Conservation (phyloP, 1,140 invertebrate genomes). For the Aplysia californica region DNA sequence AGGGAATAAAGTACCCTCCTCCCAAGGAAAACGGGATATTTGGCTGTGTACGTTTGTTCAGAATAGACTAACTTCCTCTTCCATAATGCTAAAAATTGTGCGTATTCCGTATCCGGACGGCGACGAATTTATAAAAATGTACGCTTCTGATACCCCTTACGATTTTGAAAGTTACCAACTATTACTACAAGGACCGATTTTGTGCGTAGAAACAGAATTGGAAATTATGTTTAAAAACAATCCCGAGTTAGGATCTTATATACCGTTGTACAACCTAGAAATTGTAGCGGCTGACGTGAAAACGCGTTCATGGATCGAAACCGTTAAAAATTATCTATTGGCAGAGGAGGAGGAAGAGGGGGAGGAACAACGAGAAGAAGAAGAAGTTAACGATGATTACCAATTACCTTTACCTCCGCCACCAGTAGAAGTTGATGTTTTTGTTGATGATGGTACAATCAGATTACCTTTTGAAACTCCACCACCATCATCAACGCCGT, state of each 20-base stretch:
- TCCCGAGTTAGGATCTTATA: neutral
- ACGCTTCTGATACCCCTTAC: neutral
- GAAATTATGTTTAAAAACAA: neutral
- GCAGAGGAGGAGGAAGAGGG: no score
- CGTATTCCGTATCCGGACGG: neutral
- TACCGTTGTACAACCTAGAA: neutral
- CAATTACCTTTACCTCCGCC: neutral
- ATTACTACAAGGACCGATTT: neutral
- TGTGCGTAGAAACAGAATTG: neutral
- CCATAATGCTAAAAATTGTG: constrained; percentile 22
- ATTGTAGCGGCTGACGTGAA: neutral
- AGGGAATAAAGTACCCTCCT: no score
- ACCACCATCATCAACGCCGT: no score
- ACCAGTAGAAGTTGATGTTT: neutral
- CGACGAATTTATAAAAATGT: neutral
- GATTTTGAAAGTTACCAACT: neutral
- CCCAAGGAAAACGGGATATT: no score
- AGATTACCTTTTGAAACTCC: neutral
- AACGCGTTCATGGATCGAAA: neutral
- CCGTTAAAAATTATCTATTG: neutral
- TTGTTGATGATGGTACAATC: neutral
- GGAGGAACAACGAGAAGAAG: neutral
- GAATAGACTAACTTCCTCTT: no score
- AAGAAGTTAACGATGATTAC: neutral
- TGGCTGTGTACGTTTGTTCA: no score